Base-by-base conservation (phyloP, 2,888 invertebrate species). In the Lepidochrysops patricia region DNA sequence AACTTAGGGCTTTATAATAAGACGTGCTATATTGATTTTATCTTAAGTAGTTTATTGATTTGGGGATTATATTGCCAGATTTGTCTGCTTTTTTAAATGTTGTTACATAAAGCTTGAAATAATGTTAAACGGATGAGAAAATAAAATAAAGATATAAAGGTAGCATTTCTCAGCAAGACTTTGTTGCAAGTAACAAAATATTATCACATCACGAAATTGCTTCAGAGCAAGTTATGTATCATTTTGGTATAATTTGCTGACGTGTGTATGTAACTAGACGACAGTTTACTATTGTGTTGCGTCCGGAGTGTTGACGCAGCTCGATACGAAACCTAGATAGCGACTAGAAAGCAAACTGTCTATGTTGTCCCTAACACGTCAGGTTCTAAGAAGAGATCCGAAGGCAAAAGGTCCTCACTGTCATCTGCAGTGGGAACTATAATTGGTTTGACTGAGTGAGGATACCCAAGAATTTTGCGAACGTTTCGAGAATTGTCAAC, bases 251-350 rank as follows among this genome's bases (percentile, higher is more conserved):
- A 19, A 29, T 32, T 12, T 12, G 54, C 27, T 32, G 54, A 23
- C 27, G 29, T 29, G 29, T 27, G 29, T 32, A 54, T 54, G 27
- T 54, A 32, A 32, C 54, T 19, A 43, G 43, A 43, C 32, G 12
- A 54, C 54, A 54, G 54, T 32, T 29, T 26, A 50, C 26, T 54
- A 54, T 54, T 32, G 29, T 54, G 32, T 54, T 29, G 54, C 19
- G 54, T 54, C 54, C 54, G 32, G 32, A 19, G 12, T 19, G 54
- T 54, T 54, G 54, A 32, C 54, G 19, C 12, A 54, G 29, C 54
- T 54, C 15, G 32, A 32, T 54, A 54, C 29, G 29, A 54, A 54
- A 19, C 29, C 54, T 19, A 54, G 54, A 29, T 54, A 54, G 15
- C 29, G 52, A 15, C n/a, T 32, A 29, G 29, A 32, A 9, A 54